Base-by-base conservation (phyloP, 2,113 vertebrate genomes). In the Phalacrocorax brasilianus region DNA sequence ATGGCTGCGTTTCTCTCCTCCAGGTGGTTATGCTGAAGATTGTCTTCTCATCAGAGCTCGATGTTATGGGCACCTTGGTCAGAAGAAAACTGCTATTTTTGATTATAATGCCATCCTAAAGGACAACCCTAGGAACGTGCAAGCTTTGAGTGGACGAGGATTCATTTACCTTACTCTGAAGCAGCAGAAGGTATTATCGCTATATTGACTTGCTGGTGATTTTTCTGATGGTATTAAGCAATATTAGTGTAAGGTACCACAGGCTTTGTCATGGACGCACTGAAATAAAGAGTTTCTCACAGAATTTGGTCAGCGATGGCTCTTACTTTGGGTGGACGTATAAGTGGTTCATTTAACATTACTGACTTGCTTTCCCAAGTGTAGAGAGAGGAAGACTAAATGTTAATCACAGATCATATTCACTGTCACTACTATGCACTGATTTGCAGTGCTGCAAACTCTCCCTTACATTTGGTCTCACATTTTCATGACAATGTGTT, bases 11-110 rank as follows among this genome's bases (percentile, higher is more conserved):
- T 74, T 72, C 32, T 92, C 38, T 92, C 35, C 62, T 74, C 11
- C 83, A 99, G 99, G 98, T 80, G 98, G 98, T 1, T 96, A 92
- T 61, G 99, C 98, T 58, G 94, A 87, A 20, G 98, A 99, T n/a
- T 98, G 98, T 11, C 97, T 99, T 83, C 97, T 99, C 72, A 93
- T 98, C 93, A 98, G 99, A 74, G 99, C 98, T 5, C 98, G 92
- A 44, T 99, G 99, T 70, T 99, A 99, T 0, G 98, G 97, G 47
- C 82, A 96, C 81, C 98, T 99, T 35, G 99, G 99, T 44, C 99
- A 99, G 97, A 98, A 98, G 96, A 99, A 99, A 98, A 99, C 99
- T 0, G 99, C 99, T 6, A 98, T 99, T 96, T 99, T 99, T 94
- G 99, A 99, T 89, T 99, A 99, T 91, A 99, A 98, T 67, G 94